A percentile compares a stretch with the other conserved stretches of the same genome.
phyloP scores from a whole-genome alignment of 2,888 invertebrate species.

The Protonemura montana region DNA sequence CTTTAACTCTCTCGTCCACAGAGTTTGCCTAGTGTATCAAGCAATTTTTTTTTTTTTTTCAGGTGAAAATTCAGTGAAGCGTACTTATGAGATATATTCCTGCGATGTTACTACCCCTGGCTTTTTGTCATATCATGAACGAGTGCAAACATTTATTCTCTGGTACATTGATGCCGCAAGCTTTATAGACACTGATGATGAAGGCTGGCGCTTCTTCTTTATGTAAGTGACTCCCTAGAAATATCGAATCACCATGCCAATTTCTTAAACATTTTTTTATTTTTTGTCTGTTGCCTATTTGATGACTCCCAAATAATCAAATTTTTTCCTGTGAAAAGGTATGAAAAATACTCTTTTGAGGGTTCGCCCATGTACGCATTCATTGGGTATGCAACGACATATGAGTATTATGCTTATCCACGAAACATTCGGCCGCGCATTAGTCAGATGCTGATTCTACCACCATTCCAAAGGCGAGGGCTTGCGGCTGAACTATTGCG shows the following conservation, averaged over 20 bases:
- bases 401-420: slow-evolving; percentile 95
- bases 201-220: slow-evolving; percentile 88
- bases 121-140: slow-evolving; percentile 80
- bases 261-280: not conserved
- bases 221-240: slow-evolving; percentile 65
- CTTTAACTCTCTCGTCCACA: too few species aligned
- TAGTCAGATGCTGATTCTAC: slow-evolving; percentile 90
- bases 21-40: too few species aligned
- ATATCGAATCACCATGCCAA: not conserved
- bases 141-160: slow-evolving; percentile 88
- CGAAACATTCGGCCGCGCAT: slow-evolving; percentile 86
- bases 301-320: slow-evolving; percentile 51
- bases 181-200: slow-evolving; percentile 91
- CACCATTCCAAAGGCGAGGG: slow-evolving; percentile 88
- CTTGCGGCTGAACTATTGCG: slow-evolving; percentile 81
- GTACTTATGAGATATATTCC: slow-evolving; percentile 80
- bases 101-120: slow-evolving; percentile 74
- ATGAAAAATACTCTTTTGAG: slow-evolving; percentile 72
- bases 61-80: slow-evolving; percentile 55
- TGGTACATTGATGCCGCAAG: slow-evolving; percentile 98
- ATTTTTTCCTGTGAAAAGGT: slow-evolving; percentile 61
- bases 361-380: slow-evolving; percentile 73
- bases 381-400: slow-evolving; percentile 89
- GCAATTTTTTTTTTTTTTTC: slow-evolving; percentile 44
- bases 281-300: not conserved